These are phyloP conservation scores for Drosophila infuscata DNA, from an alignment of 2,888 invertebrate genomes.

Conservation along the genomic window DNA sequence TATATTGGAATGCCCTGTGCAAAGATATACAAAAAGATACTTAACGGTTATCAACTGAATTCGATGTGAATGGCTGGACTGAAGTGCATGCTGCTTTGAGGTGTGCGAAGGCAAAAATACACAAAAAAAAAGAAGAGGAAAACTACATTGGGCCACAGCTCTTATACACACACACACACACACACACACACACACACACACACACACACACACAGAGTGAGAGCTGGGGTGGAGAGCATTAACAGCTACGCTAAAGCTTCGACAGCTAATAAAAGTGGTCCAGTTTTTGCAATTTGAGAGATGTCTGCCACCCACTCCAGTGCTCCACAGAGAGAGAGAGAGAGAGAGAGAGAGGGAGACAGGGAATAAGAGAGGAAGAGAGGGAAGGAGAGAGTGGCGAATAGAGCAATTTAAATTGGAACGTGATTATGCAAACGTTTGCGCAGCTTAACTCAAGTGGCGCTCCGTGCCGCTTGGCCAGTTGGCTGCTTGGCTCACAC, in stretches of 20 bases:
- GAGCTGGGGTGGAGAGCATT: slow-evolving; percentile 22
- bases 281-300: slow-evolving; percentile 68
- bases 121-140: slow-evolving; percentile 43
- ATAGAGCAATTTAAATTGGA: slow-evolving; percentile 80
- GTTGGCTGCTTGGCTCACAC: slow-evolving; percentile 62
- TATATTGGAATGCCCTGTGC: neutral
- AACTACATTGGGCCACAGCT: slow-evolving; percentile 47
- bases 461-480: slow-evolving; percentile 75
- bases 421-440: slow-evolving; percentile 84
- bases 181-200: slow-evolving; percentile 31
- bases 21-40: neutral
- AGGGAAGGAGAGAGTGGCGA: slow-evolving; percentile 45
- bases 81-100: neutral
- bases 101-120: slow-evolving; percentile 19
- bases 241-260: slow-evolving; percentile 47
- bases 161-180: slow-evolving; percentile 29
- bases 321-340: neutral
- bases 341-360: neutral
- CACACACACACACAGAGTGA: slow-evolving; percentile 30
- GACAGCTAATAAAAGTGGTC: slow-evolving; percentile 72
- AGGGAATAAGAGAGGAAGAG: neutral
- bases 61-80: neutral
- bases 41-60: neutral
- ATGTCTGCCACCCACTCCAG: slow-evolving; percentile 16
- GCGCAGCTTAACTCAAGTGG: slow-evolving; percentile 83